phyloP scores from a whole-genome alignment of 1,140 invertebrate species.

The Ceratosolen fusciceps region DNA sequence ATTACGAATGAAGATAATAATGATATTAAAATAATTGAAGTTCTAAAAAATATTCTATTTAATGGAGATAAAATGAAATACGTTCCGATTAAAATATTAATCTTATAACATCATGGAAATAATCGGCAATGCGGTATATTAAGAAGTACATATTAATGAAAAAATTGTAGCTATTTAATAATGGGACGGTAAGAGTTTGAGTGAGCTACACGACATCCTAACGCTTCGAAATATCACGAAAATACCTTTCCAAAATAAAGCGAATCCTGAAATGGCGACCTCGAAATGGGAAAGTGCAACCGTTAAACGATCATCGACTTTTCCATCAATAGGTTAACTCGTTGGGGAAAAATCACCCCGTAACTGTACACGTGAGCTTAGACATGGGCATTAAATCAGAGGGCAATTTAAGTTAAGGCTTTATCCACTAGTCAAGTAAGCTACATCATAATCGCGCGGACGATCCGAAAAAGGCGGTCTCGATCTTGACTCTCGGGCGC shows the following conservation, averaged over 20 bases:
- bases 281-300: not conserved
- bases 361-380: slow-evolving; percentile 9
- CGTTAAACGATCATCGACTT: not conserved
- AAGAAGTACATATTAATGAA: not conserved
- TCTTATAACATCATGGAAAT: not conserved
- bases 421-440: slow-evolving; percentile 25
- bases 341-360: slow-evolving; percentile 10
- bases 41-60: no score
- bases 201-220: not conserved
- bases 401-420: slow-evolving; percentile 21
- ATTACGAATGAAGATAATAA: not conserved
- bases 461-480: slow-evolving; percentile 32
- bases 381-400: slow-evolving; percentile 5
- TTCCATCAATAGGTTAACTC: not conserved
- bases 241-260: not conserved
- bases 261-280: not conserved
- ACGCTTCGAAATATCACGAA: not conserved
- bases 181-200: not conserved
- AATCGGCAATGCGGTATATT: not conserved
- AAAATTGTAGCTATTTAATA: not conserved
- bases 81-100: no score
- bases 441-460: slow-evolving; percentile 1
- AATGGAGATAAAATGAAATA: no score
- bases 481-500: not conserved
- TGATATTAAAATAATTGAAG: not conserved